Conservation (phyloP, 2,113 vertebrate species). For the Ophthalmolycus amberensis region DNA sequence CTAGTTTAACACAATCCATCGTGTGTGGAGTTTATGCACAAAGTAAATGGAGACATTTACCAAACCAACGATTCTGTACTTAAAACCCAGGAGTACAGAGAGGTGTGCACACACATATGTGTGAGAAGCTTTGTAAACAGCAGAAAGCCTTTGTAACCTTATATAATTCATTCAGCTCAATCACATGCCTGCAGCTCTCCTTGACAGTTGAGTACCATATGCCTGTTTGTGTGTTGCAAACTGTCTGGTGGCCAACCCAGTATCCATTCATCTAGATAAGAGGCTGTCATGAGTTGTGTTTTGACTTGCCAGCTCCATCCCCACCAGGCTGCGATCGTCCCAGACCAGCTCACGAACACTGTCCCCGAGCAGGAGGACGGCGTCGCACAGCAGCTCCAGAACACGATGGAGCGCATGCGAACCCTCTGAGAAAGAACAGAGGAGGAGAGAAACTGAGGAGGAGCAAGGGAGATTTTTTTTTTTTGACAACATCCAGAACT, state of each 20-base stretch:
- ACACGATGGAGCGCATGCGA: conserved; percentile 84
- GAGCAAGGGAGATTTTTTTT: conserved; percentile 19
- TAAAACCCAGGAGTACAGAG: conserved; percentile 38
- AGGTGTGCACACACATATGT: conserved; percentile 36
- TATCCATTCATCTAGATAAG: conserved; percentile 79
- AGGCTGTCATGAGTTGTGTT: conserved; percentile 74
- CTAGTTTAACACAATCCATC: conserved; percentile 42
- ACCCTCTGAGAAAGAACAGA: conserved; percentile 81
- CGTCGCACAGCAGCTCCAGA: conserved; percentile 89
- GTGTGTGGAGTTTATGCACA: conserved; percentile 38
- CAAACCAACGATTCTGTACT: conserved; percentile 44
- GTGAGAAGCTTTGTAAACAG: conserved; percentile 45
- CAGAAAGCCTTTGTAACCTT: conserved; percentile 63
- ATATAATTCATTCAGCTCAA: conserved; percentile 69
- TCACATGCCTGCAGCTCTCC: conserved; percentile 62
- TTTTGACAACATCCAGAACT: conserved; percentile 39
- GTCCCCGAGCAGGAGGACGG: conserved; percentile 85
- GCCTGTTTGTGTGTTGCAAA: conserved; percentile 71
- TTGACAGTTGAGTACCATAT: conserved; percentile 68
- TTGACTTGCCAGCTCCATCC: conserved; percentile 90
- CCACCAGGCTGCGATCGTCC: conserved; percentile 92
- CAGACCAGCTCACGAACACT: conserved; percentile 90
- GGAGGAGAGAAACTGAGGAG: conserved; percentile 17
- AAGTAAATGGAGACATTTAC: conserved; percentile 64
- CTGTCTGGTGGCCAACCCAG: conserved; percentile 73